These are phyloP conservation scores for Ericerus pela DNA, from an alignment of 1,140 invertebrate species.

Conservation along the genomic window DNA sequence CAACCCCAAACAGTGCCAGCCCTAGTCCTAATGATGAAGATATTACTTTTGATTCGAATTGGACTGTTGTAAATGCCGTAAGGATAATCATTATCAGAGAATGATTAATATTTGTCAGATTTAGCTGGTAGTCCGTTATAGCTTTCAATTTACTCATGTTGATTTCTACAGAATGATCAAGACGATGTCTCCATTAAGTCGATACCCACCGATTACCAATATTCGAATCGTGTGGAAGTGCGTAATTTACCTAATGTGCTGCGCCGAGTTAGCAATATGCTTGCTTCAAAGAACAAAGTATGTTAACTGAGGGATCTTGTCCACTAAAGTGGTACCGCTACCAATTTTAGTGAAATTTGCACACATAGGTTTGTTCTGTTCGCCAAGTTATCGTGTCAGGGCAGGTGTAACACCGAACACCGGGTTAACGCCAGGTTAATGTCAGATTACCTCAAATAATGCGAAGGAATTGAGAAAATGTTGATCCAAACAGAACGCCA, in stretches of 20 bases:
- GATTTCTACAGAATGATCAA: slow-evolving; percentile 1
- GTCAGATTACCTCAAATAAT: no score
- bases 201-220: slow-evolving; percentile 2
- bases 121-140: background rate
- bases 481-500: no score
- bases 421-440: no score
- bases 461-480: no score
- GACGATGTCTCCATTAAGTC: slow-evolving; percentile 1
- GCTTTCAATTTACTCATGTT: background rate
- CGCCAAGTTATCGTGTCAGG: no score
- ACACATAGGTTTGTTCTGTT: no score
- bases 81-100: background rate
- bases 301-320: slow-evolving; percentile 27
- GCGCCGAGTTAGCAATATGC: slow-evolving; percentile 59
- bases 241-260: slow-evolving; percentile 62
- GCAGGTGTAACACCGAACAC: no score
- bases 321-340: no score
- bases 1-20: background rate
- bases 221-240: slow-evolving; percentile 38
- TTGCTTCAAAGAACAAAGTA: slow-evolving; percentile 56
- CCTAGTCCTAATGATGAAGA: background rate
- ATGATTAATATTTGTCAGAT: slow-evolving; percentile 1
- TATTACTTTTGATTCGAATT: background rate
- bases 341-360: no score
- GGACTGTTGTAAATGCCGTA: background rate